phyloP scores from a whole-genome alignment of 2,888 invertebrate genomes.

The Achlya flavicornis region DNA sequence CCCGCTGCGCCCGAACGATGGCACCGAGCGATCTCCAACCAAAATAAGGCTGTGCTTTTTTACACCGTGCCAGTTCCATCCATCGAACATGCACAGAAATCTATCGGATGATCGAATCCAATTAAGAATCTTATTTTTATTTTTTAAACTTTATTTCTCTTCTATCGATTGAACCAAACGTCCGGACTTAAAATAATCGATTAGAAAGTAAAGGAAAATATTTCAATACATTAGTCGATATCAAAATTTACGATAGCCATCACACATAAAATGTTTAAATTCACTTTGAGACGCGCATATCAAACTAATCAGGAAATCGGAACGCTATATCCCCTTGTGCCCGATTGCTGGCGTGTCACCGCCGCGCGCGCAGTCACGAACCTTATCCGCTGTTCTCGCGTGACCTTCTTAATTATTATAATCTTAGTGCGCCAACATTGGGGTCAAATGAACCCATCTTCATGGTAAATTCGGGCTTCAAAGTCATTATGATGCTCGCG shows the following conservation, averaged over 20 bases:
- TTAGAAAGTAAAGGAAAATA: constrained; percentile 7
- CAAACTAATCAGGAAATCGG: constrained; percentile 64
- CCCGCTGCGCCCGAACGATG: constrained; percentile 28
- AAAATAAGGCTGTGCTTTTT: constrained; percentile 1
- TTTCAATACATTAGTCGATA: not conserved
- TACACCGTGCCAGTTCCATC: not conserved
- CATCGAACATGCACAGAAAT: not conserved
- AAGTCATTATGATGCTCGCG: constrained; percentile 13
- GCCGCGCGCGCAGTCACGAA: constrained; percentile 71
- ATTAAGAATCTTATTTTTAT: not conserved
- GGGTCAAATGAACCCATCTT: constrained; percentile 50
- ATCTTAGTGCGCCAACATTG: constrained; percentile 53
- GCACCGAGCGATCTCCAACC: constrained; percentile 24
- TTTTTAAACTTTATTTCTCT: not conserved
- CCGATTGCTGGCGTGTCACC: constrained; percentile 74
- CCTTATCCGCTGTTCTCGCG: constrained; percentile 62
- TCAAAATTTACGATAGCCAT: not conserved
- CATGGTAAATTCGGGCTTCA: constrained; percentile 16
- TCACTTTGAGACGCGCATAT: constrained; percentile 24
- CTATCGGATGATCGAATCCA: not conserved
- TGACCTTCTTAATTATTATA: constrained; percentile 72
- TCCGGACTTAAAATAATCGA: not conserved
- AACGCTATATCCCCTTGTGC: constrained; percentile 73
- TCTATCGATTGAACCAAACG: not conserved
- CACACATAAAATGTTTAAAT: constrained; percentile 5